Conservation (phyloP, 2,797 vertebrate genomes). For the Sebastes baramenuke region DNA sequence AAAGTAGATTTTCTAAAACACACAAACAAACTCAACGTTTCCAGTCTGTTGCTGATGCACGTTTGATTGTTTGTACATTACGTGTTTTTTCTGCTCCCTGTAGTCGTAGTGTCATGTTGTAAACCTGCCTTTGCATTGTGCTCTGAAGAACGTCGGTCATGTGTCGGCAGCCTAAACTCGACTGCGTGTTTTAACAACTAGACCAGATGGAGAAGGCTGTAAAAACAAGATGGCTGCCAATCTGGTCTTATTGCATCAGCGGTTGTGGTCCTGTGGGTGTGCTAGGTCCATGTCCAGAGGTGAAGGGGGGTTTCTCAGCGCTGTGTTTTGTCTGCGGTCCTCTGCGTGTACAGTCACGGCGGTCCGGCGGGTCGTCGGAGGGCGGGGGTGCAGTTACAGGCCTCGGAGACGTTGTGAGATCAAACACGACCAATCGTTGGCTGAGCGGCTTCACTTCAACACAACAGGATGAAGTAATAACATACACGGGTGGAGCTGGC, state of each 20-base stretch:
- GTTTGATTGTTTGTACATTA: no score
- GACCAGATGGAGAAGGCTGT: constrained; percentile 43
- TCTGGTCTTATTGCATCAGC: constrained; percentile 24
- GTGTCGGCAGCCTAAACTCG: background rate
- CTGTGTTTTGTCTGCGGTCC: constrained; percentile 60
- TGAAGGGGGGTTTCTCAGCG: constrained; percentile 5
- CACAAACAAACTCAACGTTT: background rate
- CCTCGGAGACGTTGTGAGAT: constrained; percentile 39
- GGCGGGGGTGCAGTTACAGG: constrained; percentile 21
- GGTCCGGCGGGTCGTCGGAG: constrained; percentile 17
- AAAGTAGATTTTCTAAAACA: no score
- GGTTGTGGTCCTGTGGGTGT: constrained; percentile 33
- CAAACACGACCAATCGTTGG: constrained; percentile 23
- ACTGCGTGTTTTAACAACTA: background rate
- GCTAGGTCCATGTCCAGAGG: constrained; percentile 21
- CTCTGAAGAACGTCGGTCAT: background rate
- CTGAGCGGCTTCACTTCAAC: constrained; percentile 6
- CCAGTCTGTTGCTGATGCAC: background rate
- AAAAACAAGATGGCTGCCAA: constrained; percentile 61
- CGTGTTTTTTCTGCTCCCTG: background rate
- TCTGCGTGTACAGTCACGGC: constrained; percentile 3
- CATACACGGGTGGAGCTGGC: constrained; percentile 45
- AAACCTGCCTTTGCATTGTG: background rate
- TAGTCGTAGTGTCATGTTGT: background rate
- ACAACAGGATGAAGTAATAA: constrained; percentile 37